These are phyloP conservation scores for Drosophila mercatorum DNA, from an alignment of 2,888 invertebrate genomes.

Conservation along the genomic window DNA sequence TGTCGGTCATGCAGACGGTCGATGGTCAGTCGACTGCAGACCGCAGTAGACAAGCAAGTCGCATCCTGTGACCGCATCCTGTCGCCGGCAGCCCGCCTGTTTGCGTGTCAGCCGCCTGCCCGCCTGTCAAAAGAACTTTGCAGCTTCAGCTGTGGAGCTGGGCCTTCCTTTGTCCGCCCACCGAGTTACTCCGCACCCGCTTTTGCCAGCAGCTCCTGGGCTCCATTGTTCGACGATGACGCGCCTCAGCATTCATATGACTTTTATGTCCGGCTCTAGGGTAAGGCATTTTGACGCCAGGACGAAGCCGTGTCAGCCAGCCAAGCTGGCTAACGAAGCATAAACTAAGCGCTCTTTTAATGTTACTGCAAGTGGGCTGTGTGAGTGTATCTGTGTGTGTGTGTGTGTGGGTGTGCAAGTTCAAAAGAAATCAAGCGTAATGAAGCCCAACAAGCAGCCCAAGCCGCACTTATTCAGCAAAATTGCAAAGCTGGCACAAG, in stretches of 20 bases:
- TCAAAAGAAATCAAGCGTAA: constrained; percentile 75
- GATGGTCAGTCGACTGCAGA: constrained; percentile 56
- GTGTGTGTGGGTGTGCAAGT: constrained; percentile 20
- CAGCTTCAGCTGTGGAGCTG: constrained; percentile 41
- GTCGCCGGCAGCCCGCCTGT: constrained; percentile 61
- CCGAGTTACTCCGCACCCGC: too few relatives aligned
- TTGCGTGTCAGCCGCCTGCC: constrained; percentile 24
- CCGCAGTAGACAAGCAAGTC: constrained; percentile 53
- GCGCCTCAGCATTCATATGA: constrained; percentile 61
- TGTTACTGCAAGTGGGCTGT: constrained; percentile 22
- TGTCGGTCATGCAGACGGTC: constrained; percentile 63
- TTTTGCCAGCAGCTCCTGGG: constrained; percentile 3
- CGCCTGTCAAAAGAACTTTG: constrained; percentile 47
- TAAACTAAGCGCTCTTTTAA: constrained; percentile 63
- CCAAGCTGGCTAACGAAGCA: constrained; percentile 63
- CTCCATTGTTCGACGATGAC: constrained; percentile 44
- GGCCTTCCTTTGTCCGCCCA: not conserved
- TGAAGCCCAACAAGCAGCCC: constrained; percentile 56
- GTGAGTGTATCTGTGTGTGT: constrained; percentile 15
- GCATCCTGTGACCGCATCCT: constrained; percentile 76
- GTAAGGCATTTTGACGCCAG: constrained; percentile 69
- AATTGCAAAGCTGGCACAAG: constrained; percentile 51
- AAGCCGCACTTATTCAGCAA: constrained; percentile 41
- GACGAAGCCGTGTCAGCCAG: constrained; percentile 42
- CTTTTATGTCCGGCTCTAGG: constrained; percentile 45